Conservation (phyloP, 2,113 vertebrate genomes). For the Megatriorchis doriae region DNA sequence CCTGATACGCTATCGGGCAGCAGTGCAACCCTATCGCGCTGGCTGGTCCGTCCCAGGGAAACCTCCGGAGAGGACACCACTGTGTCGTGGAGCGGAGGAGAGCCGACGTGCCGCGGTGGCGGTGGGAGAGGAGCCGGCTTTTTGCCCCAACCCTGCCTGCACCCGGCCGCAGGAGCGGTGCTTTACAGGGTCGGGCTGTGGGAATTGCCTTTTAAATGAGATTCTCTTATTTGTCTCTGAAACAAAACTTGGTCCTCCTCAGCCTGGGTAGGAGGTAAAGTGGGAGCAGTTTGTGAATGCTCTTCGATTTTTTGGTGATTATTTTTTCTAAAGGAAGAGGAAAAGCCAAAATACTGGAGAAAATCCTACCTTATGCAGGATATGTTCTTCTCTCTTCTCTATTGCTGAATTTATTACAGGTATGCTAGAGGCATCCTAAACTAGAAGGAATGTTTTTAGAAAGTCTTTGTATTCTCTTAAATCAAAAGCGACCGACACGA, state of each 20-base stretch:
- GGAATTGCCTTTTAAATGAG: not conserved
- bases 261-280: not conserved
- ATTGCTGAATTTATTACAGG: constrained; percentile 1
- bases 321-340: not conserved
- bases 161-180: not conserved
- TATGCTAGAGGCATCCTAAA: not conserved
- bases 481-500: not conserved
- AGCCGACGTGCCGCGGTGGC: accelerated
- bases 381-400: constrained; percentile 35
- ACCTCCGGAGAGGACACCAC: not conserved
- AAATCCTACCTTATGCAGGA: constrained; percentile 12
- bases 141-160: no score
- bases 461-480: not conserved
- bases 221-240: not conserved
- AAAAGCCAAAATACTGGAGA: not conserved
- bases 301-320: not conserved
- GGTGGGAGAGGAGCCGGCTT: not conserved
- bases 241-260: not conserved
- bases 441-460: constrained; percentile 14
- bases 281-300: not conserved
- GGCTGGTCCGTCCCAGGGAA: not conserved
- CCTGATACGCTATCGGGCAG: not conserved
- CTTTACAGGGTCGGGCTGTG: not conserved
- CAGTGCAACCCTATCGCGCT: not conserved
- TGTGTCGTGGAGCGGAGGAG: accelerated